Evolutionary conservation across 92 coral and sea anemone species (phyloP), one percentile per base, ranked within the genome.

Genomic region (Galaxea fascicularis): DNA sequence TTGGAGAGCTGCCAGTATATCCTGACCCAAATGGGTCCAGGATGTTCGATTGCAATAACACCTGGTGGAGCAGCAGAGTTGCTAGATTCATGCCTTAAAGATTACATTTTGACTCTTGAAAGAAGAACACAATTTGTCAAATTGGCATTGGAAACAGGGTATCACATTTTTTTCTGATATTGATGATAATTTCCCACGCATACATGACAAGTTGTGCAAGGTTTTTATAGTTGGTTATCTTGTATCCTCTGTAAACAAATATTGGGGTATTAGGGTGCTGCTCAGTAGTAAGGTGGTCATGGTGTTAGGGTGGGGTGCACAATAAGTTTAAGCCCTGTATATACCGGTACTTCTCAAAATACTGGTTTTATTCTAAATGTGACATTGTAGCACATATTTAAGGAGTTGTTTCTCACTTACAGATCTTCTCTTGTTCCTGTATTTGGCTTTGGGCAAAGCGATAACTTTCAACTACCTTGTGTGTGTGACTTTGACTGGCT

Each of bases 381-480:
- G 41, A 35, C 2, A 35, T 35, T 35, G 41, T 6, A 35, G 41
- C 41, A 35, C 41, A 35, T 6, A 67, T 35, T 6, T 3, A 70
- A n/a, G n/a, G 46, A 74, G 0, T 27, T 75, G 9, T 0, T 58
- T 39, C 15, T 16, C 24, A 0, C 58, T 54, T 53, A 24, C 85
- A 95, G 98, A 62, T 91, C 98, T 15, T 77, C 86, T 45, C 94
- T 95, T 15, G 95, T 95, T 22, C 98, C 98, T 12, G 95, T 94
- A n/a, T 95, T 94, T 85, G 97, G 94, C 4, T 95, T 95, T 82
- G 98, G 98, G 21, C 92, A 95, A 77, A 94, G 92, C 80, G 93
- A 95, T 65, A 74, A 69, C 54, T 91, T 82, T 67, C 80, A 64
- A 21, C 84, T 46, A 26, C 87, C 91, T 20, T 65, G 11, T 20